A percentile compares a stretch with the other conserved stretches of the same genome.
Conservation (phyloP, 2,797 vertebrate species). For the Alfaro cultratus region DNA sequence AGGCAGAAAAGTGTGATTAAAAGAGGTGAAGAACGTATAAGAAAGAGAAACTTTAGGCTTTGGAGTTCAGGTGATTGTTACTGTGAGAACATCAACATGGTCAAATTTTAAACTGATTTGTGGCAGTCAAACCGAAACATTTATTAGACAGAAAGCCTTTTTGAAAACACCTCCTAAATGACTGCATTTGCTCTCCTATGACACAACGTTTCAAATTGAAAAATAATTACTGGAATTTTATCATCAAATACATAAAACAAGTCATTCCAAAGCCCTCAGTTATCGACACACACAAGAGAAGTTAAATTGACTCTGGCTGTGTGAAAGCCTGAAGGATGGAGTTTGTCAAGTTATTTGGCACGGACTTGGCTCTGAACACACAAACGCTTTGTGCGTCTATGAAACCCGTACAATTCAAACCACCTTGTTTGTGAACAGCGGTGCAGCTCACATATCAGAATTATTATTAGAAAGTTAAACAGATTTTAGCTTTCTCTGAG, state of each 20-base stretch:
- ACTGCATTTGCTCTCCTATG: constrained; percentile 38
- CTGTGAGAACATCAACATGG: neutral
- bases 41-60: constrained; percentile 5
- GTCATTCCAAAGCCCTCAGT: constrained; percentile 12
- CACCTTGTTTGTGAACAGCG: neutral
- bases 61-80: neutral
- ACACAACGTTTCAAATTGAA: constrained; percentile 13
- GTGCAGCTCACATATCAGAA: constrained; percentile 4
- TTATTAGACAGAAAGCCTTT: constrained; percentile 2
- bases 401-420: constrained; percentile 1
- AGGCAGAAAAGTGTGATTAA: neutral
- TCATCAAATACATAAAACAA: constrained; percentile 10
- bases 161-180: constrained; percentile 11
- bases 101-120: neutral
- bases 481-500: neutral
- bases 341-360: constrained; percentile 2
- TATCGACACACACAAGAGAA: constrained; percentile 30
- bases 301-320: constrained; percentile 10
- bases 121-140: neutral
- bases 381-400: neutral
- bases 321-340: neutral
- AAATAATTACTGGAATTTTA: constrained; percentile 27
- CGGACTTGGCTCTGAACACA: neutral
- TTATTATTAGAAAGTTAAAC: neutral
- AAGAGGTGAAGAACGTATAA: constrained; percentile 10